These are phyloP conservation scores for Hydrotaea cyrtoneurina DNA, from an alignment of 2,888 invertebrate genomes.

Conservation along the genomic window DNA sequence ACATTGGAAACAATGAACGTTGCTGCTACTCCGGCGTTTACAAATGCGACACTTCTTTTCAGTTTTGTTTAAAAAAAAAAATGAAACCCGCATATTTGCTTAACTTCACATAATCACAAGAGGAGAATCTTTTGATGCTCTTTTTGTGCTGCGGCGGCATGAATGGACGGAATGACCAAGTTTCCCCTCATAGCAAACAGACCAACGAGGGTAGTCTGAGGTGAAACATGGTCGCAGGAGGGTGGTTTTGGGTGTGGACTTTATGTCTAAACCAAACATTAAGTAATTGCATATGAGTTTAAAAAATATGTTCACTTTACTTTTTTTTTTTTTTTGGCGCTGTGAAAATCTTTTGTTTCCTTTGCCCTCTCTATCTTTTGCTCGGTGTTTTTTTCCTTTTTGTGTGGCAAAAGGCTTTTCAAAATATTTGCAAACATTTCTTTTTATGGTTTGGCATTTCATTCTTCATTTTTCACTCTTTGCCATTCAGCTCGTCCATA, in stretches of 20 bases:
- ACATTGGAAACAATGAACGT: conserved; percentile 17
- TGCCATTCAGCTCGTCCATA: background rate
- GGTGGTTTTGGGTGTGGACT: background rate
- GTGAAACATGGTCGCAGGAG: background rate
- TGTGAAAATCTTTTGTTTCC: background rate
- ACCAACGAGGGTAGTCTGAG: conserved; percentile 11
- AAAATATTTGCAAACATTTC: conserved; percentile 34
- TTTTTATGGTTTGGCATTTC: conserved; percentile 20
- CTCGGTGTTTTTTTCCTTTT: background rate
- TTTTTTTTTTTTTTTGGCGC: conserved; percentile 28
- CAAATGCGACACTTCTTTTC: conserved; percentile 18
- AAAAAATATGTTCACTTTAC: conserved; percentile 9
- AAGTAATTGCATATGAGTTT: conserved; percentile 35
- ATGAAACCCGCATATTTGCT: conserved; percentile 40
- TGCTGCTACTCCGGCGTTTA: conserved; percentile 6
- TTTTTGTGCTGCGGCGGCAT: conserved; percentile 14
- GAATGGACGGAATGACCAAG: conserved; percentile 13
- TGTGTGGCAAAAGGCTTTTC: conserved; percentile 26
- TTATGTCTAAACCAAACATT: conserved; percentile 13
- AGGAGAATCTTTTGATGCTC: conserved; percentile 24
- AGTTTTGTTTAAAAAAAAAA: conserved; percentile 10
- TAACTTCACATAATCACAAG: conserved; percentile 36
- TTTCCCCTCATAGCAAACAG: conserved; percentile 19
- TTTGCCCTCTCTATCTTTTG: background rate
- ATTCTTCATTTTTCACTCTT: background rate